phyloP scores from a whole-genome alignment of 2,797 vertebrate genomes.

The Scomberomorus guttatus region DNA sequence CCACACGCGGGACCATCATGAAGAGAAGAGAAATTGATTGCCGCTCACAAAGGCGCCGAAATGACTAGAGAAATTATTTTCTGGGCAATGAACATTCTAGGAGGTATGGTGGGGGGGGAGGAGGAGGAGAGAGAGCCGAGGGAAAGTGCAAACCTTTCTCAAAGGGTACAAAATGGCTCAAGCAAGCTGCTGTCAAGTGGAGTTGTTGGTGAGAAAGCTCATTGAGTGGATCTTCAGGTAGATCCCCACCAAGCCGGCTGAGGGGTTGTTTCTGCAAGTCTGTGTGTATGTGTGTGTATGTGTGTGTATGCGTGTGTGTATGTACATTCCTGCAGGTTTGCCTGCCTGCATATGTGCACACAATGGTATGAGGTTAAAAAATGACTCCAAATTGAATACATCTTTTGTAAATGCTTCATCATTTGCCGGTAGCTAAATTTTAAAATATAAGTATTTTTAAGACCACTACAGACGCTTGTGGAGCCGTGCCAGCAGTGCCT shows the following conservation, averaged over 20 bases:
- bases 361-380: neutral
- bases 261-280: constrained; percentile 33
- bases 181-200: constrained; percentile 83
- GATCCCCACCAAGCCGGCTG: constrained; percentile 34
- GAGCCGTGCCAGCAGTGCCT: too few relatives aligned
- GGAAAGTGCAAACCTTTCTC: constrained; percentile 78
- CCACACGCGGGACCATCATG: constrained; percentile 86
- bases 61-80: constrained; percentile 91
- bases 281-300: constrained; percentile 11
- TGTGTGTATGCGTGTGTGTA: constrained; percentile 18
- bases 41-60: constrained; percentile 88
- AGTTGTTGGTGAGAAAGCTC: constrained; percentile 77
- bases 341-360: constrained; percentile 20
- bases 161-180: constrained; percentile 81
- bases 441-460: neutral
- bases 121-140: constrained; percentile 35
- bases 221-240: constrained; percentile 68
- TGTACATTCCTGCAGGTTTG: constrained; percentile 30
- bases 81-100: constrained; percentile 88
- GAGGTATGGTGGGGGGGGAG: constrained; percentile 57
- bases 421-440: neutral
- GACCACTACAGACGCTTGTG: neutral
- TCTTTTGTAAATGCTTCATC: neutral
- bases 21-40: constrained; percentile 91
- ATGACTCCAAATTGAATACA: neutral